Evolutionary conservation across 2,888 invertebrate genomes (phyloP), one percentile per base, ranked within the genome.

Genomic region (Keiferia lycopersicella): DNA sequence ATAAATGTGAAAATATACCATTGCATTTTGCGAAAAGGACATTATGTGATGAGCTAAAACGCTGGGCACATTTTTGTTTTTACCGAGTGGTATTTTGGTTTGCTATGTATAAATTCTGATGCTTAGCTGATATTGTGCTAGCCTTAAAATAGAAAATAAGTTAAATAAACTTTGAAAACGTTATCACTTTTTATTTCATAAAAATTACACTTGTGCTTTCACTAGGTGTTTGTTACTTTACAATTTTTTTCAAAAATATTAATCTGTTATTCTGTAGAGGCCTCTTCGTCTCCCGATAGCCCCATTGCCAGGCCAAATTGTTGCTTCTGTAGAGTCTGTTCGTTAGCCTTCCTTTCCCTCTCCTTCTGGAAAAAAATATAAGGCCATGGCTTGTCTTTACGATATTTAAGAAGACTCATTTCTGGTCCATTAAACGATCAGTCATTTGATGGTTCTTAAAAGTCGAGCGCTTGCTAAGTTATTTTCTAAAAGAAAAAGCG

Each of bases 241-340:
- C 75, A 67, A 71, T 76, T 72, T 78, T 80, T 73, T 69, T 20
- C 14, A 16, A 22, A 51, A 51, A 30, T 14, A 53, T 1, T n/a
- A 2, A 14, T 34, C n/a, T 16, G 30, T 84, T 76, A 89, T 63
- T 91, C 90, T 60, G 90, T 87, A 3, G 90, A 91, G 67, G 79
- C 83, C 58, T 88, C 88, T 70, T 91, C 90, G 62, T 90, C 90
- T 48, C 80, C 85, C 2, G 90, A 90, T 30, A 91, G 74, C 66
- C 88, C 89, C 83, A 91, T 86, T 10, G 91, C 91, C 78, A 88
- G 85, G 65, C 79, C 83, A 73, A 91, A 91, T 72, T 85, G 83
- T 72, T 84, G 77, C 70, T 85, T 90, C 80, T 84, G 83, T 53
- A 79, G 59, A 26, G 80, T 79, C 11, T 30, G 26, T 18, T 90